Evolutionary conservation across 2,113 vertebrate genomes (phyloP), one percentile per base, ranked within the genome.

Genomic region (Oxygymnocypris stewartii): DNA sequence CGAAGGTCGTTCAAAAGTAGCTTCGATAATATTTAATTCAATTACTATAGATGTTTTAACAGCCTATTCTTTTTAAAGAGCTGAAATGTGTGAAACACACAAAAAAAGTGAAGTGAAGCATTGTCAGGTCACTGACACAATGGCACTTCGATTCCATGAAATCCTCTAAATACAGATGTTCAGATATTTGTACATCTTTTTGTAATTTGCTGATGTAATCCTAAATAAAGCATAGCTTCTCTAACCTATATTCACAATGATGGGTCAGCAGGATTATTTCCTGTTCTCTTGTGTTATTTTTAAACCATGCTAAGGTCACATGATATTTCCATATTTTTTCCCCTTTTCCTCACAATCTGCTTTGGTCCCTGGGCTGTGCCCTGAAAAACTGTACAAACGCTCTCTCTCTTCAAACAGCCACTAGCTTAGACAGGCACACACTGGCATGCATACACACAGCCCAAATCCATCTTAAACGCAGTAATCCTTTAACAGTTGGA

Each of bases 391-490:
- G 12, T 25, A 67, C 18, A 71, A 61, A 86, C 16, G 25, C 25
- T 69, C 73, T 63, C 28, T 78, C 57, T 59, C 47, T 25, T 25
- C 16, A n/a, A 51, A 54, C 18, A 12, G 42, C 59, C 57, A 42
- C 57, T 35, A 44, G 23, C 51, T 87, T 35, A 86, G 20, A 65
- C 75, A 37, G 35, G 37, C 77, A 86, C 44, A 59, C 85, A 74
- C 85, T 49, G 23, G 12, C 67, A 81, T 9, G 44, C 85, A 86
- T 47, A 79, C 78, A 76, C 67, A 69, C 80, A 78, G 69, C 37
- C 77, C 83, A 88, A 85, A 79, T 61, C 76, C 83, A 88, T 67
- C 67, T 85, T 88, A 88, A 85, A 88, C 10, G 13, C 40, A 65
- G 57, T 74, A 84, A 74, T 87, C 67, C 67, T 31, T 59, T 47